Evolutionary conservation across 2,797 vertebrate genomes (phyloP), one percentile per base, ranked within the genome.

Genomic region (Malurus splendens): DNA sequence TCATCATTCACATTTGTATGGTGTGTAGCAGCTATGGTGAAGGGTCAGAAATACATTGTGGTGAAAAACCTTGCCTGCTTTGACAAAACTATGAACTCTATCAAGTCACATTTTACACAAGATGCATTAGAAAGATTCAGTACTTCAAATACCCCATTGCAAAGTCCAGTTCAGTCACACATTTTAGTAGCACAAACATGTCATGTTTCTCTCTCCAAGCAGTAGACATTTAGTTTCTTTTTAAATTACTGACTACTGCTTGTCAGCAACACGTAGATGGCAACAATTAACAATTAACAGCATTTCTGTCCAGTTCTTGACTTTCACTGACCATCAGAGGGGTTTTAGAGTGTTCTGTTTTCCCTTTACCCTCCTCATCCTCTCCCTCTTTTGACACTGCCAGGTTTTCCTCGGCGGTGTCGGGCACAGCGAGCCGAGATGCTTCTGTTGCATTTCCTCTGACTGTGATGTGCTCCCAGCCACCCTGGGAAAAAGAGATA

Each of bases 381-480:
- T 93, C 90, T 42, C 54, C 62, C 57, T 90, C 75, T 16, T 38
- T 41, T 1, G 45, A 13, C 9, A 9, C 65, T 28, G 16, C 41
- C 0, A 74, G 22, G 54, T 77, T 20, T 36, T 95, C 87, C 66
- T 90, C 84, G 0, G 90, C 30, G 11, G 81, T 18, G 59, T 95
- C 95, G 11, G 87, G 93, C n/a, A 94, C 75, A 25, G 25, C 5
- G 8, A 94, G 71, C 44, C 93, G 96, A 5, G 97, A 81, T 3
- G 96, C 95, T 89, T 98, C 98, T 57, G 96, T 96, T 14, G 98
- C 96, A 70, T 99, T 99, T 76, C 98, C 99, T 93, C 99, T 97
- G 75, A 99, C 94, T 13, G 98, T 98, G 87, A 99, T 92, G 92
- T 99, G 98, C 79, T 99, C 99, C 99, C 99, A 99, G 39, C 99